Percentiles rank a stretch among this genome's conserved stretches.
Conservation (phyloP, 2,888 invertebrate genomes). For the Dynastes maya region DNA sequence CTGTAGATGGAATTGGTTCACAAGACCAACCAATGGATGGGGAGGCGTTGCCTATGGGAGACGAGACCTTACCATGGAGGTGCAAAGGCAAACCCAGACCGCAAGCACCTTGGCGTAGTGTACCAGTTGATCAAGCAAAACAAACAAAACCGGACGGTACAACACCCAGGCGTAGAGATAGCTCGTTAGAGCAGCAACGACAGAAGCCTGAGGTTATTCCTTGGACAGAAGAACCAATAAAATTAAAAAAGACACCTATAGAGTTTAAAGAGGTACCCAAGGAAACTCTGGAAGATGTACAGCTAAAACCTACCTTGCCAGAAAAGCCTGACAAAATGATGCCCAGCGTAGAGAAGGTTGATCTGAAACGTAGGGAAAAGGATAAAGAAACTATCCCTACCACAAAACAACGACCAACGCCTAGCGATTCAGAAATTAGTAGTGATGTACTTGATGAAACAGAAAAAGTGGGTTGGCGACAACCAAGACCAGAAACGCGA, state of each 20-base stretch:
- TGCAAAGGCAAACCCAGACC: slow-evolving; percentile 54
- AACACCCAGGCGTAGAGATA: slow-evolving; percentile 65
- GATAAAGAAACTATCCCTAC: slow-evolving; percentile 30
- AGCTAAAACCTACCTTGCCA: slow-evolving; percentile 70
- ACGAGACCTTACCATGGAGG: slow-evolving; percentile 75
- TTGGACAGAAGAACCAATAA: slow-evolving; percentile 79
- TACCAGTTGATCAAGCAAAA: slow-evolving; percentile 30
- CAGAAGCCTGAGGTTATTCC: slow-evolving; percentile 68
- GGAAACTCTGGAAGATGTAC: slow-evolving; percentile 70
- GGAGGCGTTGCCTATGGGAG: slow-evolving; percentile 71
- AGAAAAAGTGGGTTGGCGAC: slow-evolving; percentile 54
- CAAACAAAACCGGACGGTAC: slow-evolving; percentile 58
- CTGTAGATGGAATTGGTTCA: slow-evolving; percentile 61
- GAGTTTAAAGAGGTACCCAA: slow-evolving; percentile 66
- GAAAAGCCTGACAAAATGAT: slow-evolving; percentile 64
- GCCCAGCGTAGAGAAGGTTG: slow-evolving; percentile 70
- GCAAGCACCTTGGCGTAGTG: slow-evolving; percentile 41
- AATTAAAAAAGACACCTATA: slow-evolving; percentile 71
- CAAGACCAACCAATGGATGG: slow-evolving; percentile 66
- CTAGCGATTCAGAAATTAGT: slow-evolving; percentile 27
- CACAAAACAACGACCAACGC: slow-evolving; percentile 54
- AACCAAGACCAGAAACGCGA: slow-evolving; percentile 48
- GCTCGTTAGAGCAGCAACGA: slow-evolving; percentile 69
- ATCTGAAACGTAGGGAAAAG: slow-evolving; percentile 65
- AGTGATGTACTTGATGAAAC: slow-evolving; percentile 52